phyloP scores from a whole-genome alignment of 2,113 vertebrate genomes.

The Erythrolamprus reginae region DNA sequence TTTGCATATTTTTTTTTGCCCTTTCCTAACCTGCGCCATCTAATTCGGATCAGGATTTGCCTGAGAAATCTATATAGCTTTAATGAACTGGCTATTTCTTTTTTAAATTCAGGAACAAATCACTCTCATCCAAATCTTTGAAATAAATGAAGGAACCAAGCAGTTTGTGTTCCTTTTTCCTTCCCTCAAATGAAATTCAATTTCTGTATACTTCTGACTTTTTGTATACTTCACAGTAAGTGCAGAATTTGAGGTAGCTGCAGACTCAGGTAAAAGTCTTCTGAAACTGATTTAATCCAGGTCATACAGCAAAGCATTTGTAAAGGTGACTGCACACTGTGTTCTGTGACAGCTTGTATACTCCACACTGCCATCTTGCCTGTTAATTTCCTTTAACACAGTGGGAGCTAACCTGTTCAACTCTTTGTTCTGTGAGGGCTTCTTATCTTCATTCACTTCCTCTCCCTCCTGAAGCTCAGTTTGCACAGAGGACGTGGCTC shows the following conservation, averaged over 20 bases:
- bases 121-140: neutral
- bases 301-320: conserved; percentile 80
- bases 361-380: conserved; percentile 65
- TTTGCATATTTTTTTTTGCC: neutral
- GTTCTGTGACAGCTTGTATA: conserved; percentile 75
- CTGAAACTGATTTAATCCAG: conserved; percentile 72
- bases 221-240: neutral
- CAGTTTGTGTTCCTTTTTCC: neutral
- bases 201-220: accelerated
- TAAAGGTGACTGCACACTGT: conserved; percentile 72
- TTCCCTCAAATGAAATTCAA: neutral
- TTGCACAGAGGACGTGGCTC: neutral
- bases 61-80: neutral
- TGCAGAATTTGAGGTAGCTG: neutral
- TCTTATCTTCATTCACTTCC: conserved; percentile 21
- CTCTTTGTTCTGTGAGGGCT: neutral
- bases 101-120: neutral
- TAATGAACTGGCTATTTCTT: neutral
- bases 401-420: neutral
- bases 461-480: neutral
- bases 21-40: neutral
- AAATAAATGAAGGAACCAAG: neutral
- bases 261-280: neutral
- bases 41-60: neutral
- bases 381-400: conserved; percentile 65